Evolutionary conservation across 2,888 invertebrate species (phyloP).

Genomic region (Epiblema foenella): DNA sequence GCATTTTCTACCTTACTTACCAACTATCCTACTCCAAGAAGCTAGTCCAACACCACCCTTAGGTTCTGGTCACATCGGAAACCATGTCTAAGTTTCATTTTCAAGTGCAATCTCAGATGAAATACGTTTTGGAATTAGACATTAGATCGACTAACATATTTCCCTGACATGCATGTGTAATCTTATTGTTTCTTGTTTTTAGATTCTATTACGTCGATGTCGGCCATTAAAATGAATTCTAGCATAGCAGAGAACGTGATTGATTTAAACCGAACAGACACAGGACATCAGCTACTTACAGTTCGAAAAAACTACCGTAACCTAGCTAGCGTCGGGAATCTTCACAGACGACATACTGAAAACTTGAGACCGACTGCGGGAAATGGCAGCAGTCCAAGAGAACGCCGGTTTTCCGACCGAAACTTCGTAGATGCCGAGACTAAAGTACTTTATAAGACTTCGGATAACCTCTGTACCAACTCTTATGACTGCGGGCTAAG

Average conservation of each 20-base stretch:
- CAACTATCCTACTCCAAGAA: not conserved
- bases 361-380: conserved; percentile 46
- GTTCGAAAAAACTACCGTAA: conserved; percentile 66
- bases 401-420: conserved; percentile 48
- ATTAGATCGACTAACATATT: not conserved
- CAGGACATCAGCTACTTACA: conserved; percentile 66
- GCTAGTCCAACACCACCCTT: not conserved
- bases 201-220: conserved; percentile 68
- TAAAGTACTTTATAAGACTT: conserved; percentile 62
- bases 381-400: conserved; percentile 46
- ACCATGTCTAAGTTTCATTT: too few species aligned
- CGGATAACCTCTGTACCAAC: conserved; percentile 55
- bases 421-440: conserved; percentile 55
- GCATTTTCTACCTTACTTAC: conserved; percentile 3
- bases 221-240: conserved; percentile 70
- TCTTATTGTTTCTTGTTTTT: conserved; percentile 48
- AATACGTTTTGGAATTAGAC: too few species aligned
- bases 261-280: conserved; percentile 66
- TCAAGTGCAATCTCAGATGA: too few species aligned
- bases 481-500: conserved; percentile 53
- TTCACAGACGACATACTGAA: conserved; percentile 51
- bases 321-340: conserved; percentile 54
- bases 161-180: not conserved
- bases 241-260: conserved; percentile 70
- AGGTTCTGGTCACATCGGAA: too few species aligned